A percentile compares a stretch with the other conserved stretches of the same genome.
These are phyloP conservation scores for Nyctalus aviator DNA, from an alignment of 2,797 vertebrate species.

Conservation along the genomic window DNA sequence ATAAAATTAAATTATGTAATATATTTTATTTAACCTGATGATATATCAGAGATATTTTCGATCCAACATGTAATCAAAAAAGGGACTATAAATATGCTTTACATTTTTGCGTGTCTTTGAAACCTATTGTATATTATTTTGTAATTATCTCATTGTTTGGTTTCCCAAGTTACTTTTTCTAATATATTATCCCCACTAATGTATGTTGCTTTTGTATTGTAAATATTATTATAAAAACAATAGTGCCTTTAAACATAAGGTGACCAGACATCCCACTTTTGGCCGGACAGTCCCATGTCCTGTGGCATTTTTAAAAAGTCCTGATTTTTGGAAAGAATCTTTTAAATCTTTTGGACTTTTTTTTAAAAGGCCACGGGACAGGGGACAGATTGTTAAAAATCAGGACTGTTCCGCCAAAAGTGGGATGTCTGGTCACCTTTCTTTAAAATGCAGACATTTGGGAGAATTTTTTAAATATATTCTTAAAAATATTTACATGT, in stretches of 20 bases:
- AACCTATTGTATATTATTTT: background rate
- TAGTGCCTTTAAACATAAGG: background rate
- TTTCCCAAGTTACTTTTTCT: background rate
- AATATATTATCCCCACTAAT: background rate
- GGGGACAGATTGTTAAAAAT: no score
- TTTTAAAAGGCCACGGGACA: no score
- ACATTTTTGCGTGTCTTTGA: background rate
- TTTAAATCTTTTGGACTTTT: no score
- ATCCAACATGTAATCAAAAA: background rate
- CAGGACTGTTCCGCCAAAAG: no score
- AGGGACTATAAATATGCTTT: background rate
- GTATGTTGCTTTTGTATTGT: background rate
- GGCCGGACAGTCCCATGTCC: no score
- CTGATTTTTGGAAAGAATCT: no score
- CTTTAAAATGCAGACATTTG: background rate
- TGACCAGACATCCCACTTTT: no score
- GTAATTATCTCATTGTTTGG: background rate
- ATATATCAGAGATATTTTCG: background rate
- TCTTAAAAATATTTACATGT: background rate
- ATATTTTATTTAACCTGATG: background rate
- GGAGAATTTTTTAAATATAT: background rate
- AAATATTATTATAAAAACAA: background rate
- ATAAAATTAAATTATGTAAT: slow-evolving; percentile 20
- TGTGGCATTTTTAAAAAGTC: no score
- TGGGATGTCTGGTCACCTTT: background rate